These are phyloP conservation scores for Arnoldichthys spilopterus DNA, from an alignment of 2,797 vertebrate genomes.

Conservation along the genomic window DNA sequence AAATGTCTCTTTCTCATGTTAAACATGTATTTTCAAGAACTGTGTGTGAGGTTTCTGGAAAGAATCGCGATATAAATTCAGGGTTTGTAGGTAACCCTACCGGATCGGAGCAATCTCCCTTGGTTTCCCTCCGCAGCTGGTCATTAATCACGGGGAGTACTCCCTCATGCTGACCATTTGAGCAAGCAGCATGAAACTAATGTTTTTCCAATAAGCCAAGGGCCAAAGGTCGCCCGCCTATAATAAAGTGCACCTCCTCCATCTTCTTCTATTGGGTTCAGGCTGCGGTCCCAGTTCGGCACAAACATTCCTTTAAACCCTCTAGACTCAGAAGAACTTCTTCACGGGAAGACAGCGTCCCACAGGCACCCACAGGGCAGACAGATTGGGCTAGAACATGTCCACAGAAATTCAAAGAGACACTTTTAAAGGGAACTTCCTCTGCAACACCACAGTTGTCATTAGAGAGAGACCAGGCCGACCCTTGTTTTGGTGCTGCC, in stretches of 20 bases:
- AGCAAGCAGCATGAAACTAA: conserved; percentile 50
- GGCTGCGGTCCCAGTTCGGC: neutral
- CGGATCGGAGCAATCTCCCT: conserved; percentile 24
- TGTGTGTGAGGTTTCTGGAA: conserved; percentile 9
- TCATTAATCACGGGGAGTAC: conserved; percentile 61
- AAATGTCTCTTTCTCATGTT: conserved; percentile 2
- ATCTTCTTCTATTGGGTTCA: conserved; percentile 31
- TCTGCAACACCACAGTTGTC: conserved; percentile 2
- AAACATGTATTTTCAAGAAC: conserved; percentile 1
- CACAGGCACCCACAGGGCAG: neutral
- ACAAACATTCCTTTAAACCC: conserved; percentile 13
- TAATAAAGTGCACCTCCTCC: conserved; percentile 31
- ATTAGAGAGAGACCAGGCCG: neutral
- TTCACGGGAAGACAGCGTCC: neutral
- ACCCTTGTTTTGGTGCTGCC: neutral
- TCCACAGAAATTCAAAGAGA: conserved; percentile 13
- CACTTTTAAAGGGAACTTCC: conserved; percentile 11
- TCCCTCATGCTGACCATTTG: conserved; percentile 37
- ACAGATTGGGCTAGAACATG: neutral
- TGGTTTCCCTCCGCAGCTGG: conserved; percentile 32
- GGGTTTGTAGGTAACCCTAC: conserved; percentile 40
- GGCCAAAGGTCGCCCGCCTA: conserved; percentile 48
- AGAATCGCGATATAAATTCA: conserved; percentile 8
- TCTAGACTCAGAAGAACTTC: neutral
- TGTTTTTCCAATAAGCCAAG: conserved; percentile 58